These are phyloP conservation scores for Ellobium chinense DNA, from an alignment of 2,888 invertebrate genomes.

Conservation along the genomic window DNA sequence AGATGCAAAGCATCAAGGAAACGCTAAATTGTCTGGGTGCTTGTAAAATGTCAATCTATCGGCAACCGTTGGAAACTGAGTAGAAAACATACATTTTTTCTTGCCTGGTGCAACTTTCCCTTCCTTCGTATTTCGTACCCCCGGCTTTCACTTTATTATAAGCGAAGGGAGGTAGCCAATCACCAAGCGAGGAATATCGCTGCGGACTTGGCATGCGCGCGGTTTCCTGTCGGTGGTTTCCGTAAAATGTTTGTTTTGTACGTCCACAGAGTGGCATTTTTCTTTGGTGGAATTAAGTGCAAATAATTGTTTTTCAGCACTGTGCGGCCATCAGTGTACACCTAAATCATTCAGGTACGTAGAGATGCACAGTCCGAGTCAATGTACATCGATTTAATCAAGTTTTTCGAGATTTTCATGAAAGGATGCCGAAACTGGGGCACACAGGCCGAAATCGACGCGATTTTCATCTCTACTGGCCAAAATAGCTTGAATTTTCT, in stretches of 20 bases:
- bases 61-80: too few species aligned
- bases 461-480: not conserved
- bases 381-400: not conserved
- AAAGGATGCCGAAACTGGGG: not conserved
- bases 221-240: slow-evolving; percentile 56
- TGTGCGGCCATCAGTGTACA: not conserved
- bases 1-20: too few species aligned
- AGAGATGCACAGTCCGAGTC: not conserved
- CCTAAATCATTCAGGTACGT: slow-evolving; percentile 8
- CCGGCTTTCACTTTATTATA: not conserved
- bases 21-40: too few species aligned
- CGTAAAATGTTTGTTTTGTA: slow-evolving; percentile 37
- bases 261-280: not conserved
- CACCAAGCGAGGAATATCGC: slow-evolving; percentile 29
- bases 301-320: not conserved
- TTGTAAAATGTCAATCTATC: too few species aligned
- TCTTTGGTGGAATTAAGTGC: slow-evolving; percentile 8
- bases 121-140: not conserved
- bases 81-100: too few species aligned
- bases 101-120: too few species aligned
- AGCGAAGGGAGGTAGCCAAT: slow-evolving; percentile 35
- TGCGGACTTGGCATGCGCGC: slow-evolving; percentile 55
- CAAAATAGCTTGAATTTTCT: not conserved
- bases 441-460: not conserved
- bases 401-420: not conserved